Evolutionary conservation across 2,888 invertebrate genomes (phyloP).

Genomic region (Ectemnius continuus): DNA sequence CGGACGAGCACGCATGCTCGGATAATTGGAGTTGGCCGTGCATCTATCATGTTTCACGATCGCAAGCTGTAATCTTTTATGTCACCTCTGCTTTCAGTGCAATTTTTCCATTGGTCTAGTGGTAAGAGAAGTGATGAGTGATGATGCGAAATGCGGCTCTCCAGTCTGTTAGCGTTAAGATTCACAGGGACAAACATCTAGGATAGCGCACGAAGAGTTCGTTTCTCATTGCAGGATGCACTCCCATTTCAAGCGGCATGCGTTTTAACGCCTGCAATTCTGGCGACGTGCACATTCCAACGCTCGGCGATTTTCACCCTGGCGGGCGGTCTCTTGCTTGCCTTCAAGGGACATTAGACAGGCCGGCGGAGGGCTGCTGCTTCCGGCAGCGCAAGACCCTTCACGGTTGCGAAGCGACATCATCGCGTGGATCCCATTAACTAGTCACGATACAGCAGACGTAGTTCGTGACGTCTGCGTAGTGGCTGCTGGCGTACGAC

Average conservation of each 20-base stretch:
- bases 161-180: background rate
- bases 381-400: constrained; percentile 11
- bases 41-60: constrained; percentile 16
- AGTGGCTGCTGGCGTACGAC: constrained; percentile 24
- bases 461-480: constrained; percentile 25
- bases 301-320: constrained; percentile 20
- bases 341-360: constrained; percentile 17
- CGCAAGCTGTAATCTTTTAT: constrained; percentile 23
- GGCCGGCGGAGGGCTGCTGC: background rate
- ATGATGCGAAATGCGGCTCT: no score
- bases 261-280: constrained; percentile 23
- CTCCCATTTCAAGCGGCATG: constrained; percentile 7
- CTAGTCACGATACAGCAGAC: constrained; percentile 28
- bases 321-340: constrained; percentile 6
- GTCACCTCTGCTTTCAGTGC: constrained; percentile 27
- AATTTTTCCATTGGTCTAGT: constrained; percentile 23
- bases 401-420: constrained; percentile 21
- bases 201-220: constrained; percentile 24
- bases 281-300: constrained; percentile 3
- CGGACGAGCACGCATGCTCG: constrained; percentile 2
- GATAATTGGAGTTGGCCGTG: background rate
- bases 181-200: constrained; percentile 12
- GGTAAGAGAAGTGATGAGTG: no score
- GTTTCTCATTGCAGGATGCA: constrained; percentile 19
- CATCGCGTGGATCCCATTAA: constrained; percentile 44